A percentile compares a stretch with the other conserved stretches of the same genome.
These are phyloP conservation scores for Saccostrea glomerata DNA, from an alignment of 1,140 invertebrate genomes.

Conservation along the genomic window DNA sequence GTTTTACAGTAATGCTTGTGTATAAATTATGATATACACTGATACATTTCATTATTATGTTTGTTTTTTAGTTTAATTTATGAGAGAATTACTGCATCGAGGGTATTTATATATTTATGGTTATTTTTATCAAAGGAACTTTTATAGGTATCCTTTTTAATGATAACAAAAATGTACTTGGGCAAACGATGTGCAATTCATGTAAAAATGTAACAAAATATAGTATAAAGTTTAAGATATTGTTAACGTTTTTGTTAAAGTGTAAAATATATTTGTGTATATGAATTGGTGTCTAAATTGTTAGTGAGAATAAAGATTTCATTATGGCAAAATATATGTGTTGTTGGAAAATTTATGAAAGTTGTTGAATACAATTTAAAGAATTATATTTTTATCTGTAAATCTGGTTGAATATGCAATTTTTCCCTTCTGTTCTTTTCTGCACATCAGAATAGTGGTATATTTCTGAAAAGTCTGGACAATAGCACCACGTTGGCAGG, in stretches of 20 bases:
- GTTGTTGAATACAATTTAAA: not conserved
- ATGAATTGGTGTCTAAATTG: not conserved
- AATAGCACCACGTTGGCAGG: not conserved
- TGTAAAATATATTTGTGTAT: conserved; percentile 11
- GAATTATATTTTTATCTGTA: no score
- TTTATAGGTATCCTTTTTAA: not conserved
- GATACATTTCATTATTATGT: no score
- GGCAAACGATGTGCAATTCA: conserved; percentile 16
- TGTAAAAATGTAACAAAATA: not conserved
- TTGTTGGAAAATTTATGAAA: not conserved
- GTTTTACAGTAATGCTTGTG: no score
- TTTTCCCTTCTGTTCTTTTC: no score
- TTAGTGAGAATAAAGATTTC: conserved; percentile 15
- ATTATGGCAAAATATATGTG: not conserved
- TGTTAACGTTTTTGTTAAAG: conserved; percentile 8
- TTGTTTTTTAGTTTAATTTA: no score
- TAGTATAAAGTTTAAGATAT: not conserved
- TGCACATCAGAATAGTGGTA: no score
- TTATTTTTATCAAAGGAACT: not conserved
- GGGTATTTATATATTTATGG: no score
- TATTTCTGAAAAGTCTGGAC: no score
- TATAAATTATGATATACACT: no score
- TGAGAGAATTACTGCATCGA: no score
- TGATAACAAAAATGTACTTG: not conserved
- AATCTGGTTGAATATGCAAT: no score